phyloP scores from a whole-genome alignment of 2,113 vertebrate genomes.

The Egretta garzetta region DNA sequence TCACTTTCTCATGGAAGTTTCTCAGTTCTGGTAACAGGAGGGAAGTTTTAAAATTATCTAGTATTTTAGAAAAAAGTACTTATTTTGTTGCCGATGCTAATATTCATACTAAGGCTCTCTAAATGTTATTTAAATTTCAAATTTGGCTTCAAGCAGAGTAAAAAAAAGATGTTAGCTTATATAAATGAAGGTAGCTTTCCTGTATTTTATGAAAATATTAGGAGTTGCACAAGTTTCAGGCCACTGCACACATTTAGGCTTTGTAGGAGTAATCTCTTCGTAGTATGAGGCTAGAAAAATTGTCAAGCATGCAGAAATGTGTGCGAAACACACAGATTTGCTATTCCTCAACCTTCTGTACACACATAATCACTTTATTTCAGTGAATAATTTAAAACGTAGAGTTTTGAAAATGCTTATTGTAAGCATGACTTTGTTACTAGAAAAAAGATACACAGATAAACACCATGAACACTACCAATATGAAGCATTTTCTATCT shows the following conservation, averaged over 20 bases:
- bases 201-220: constrained; percentile 2
- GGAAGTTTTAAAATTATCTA: neutral
- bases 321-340: neutral
- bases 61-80: neutral
- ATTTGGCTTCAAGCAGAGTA: neutral
- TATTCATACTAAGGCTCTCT: neutral
- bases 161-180: neutral
- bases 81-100: neutral
- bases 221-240: constrained; percentile 28
- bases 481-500: neutral
- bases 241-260: neutral
- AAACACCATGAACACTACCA: neutral
- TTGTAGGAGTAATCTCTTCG: neutral
- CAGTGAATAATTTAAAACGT: neutral
- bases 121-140: constrained; percentile 4
- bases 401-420: neutral
- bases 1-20: neutral
- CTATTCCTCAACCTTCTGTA: neutral
- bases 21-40: neutral
- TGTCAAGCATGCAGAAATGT: neutral
- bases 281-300: neutral
- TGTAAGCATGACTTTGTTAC: neutral
- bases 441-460: neutral
- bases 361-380: neutral
- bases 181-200: neutral